Evolutionary conservation across 2,888 invertebrate species (phyloP), one percentile per base, ranked within the genome.

Genomic region (Lasioglossum figueresi): DNA sequence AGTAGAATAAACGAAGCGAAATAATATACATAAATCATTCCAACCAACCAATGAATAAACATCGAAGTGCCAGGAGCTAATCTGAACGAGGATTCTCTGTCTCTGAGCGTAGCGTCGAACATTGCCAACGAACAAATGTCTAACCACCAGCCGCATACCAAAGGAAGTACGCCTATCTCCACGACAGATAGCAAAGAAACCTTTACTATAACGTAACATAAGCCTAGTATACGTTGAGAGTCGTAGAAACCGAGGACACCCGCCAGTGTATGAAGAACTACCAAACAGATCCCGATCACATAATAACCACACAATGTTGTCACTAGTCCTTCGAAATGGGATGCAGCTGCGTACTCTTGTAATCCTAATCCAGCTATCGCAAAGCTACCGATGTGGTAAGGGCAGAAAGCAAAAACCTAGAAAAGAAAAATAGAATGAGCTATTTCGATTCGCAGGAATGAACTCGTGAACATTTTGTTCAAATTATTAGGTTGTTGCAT

Each of bases 1-100:
- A 99, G 96, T 31, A 99, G 96, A 70, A 99, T 98, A 94, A 99
- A 99, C 0, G 99, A 99, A 12, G 99, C 99, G 94, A 99, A 99
- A 95, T 99, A 99, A 95, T 99, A 99, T 23, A 99, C 99, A 94
- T 99, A 99, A 52, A 98, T 98, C 99, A 99, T 99, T 83, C 99
- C 99, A 12, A 99, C 98, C 66, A 99, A 97, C 99, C 99, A 99
- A 95, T 99, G 99, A 80, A 99, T 98, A 94, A 99, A 99, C 96
- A 99, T 98, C 1, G 99, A 98, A 0, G 99, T 99, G 91, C 99
- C 99, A 0, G 99, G 99, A 0, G 99, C 99, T 0, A 98, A 96
- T 88, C 97, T 97, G 91, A 99, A 98, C 87, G 98, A 98, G 0
- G 97, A 96, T 94, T 99, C 98, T 63, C 99, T 96, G 93, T 98